Percentiles rank a stretch among this genome's conserved stretches.
These are phyloP conservation scores for Plagodis dolabraria DNA, from an alignment of 2,888 invertebrate genomes.

Conservation along the genomic window DNA sequence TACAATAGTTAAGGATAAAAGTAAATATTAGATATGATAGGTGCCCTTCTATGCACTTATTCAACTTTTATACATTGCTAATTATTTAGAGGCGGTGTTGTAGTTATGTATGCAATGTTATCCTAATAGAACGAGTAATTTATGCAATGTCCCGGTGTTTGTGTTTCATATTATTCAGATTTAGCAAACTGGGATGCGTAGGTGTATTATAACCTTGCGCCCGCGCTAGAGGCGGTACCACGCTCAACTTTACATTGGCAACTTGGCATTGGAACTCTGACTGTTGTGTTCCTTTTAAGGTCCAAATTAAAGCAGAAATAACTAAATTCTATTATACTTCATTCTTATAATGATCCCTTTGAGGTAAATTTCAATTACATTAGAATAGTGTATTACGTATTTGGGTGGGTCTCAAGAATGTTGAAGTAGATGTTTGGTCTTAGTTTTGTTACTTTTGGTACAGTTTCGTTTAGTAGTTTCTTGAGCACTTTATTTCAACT, in stretches of 20 bases:
- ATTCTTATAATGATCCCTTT: conserved; percentile 5
- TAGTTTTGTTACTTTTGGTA: no score
- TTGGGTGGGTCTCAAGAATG: conserved; percentile 1
- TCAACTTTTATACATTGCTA: no score
- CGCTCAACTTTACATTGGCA: conserved; percentile 30
- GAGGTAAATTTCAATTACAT: conserved; percentile 7
- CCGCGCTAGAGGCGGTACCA: conserved; percentile 43
- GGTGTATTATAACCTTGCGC: conserved; percentile 67
- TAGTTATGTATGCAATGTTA: no score
- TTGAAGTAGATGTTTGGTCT: background rate
- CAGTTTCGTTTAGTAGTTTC: no score
- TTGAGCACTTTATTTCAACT: background rate
- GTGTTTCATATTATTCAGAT: conserved; percentile 28
- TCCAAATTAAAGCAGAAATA: conserved; percentile 44
- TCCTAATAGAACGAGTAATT: no score
- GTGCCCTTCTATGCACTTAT: no score
- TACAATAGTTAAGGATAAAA: no score
- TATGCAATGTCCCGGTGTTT: background rate
- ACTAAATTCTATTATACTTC: conserved; percentile 7
- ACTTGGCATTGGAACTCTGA: conserved; percentile 58
- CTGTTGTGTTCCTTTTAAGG: conserved; percentile 59
- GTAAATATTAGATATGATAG: no score
- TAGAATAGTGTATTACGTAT: background rate
- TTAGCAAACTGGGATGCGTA: conserved; percentile 49
- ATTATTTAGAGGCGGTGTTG: no score